Evolutionary conservation across 2,888 invertebrate genomes (phyloP).

Genomic region (Cordilura impudica): DNA sequence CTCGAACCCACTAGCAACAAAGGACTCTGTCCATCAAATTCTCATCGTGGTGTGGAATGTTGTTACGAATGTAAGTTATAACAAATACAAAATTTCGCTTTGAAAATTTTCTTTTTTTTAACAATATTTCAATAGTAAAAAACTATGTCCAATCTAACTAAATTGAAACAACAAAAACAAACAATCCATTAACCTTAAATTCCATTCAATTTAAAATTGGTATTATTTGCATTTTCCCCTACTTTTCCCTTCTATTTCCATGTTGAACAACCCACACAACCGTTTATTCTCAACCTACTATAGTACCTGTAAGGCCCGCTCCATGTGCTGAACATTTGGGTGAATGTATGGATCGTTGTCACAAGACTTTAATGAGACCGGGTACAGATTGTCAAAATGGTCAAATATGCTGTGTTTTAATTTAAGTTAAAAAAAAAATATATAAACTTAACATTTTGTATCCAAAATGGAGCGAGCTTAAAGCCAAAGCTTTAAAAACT

Average conservation of each 20-base stretch:
- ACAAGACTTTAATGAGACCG: constrained; percentile 69
- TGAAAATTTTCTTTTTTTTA: constrained; percentile 1
- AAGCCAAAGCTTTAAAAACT: constrained; percentile 21
- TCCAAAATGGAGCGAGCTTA: neutral
- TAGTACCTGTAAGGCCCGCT: constrained; percentile 75
- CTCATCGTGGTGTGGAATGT: constrained; percentile 74
- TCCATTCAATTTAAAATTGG: constrained; percentile 46
- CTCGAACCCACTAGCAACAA: constrained; percentile 70
- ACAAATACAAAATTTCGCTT: neutral
- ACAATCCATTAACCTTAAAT: constrained; percentile 7
- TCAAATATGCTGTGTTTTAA: constrained; percentile 74
- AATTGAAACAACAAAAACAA: constrained; percentile 34
- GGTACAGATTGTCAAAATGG: constrained; percentile 73
- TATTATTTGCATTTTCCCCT: constrained; percentile 56
- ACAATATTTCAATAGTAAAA: constrained; percentile 17
- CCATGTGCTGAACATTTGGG: constrained; percentile 74
- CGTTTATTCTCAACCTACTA: constrained; percentile 38
- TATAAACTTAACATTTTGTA: neutral
- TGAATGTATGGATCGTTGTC: constrained; percentile 72
- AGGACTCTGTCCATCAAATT: constrained; percentile 74
- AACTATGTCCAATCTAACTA: constrained; percentile 12
- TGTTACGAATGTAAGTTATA: constrained; percentile 75
- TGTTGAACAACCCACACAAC: no score
- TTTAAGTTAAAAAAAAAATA: constrained; percentile 56
- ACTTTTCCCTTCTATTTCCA: constrained; percentile 39